Evolutionary conservation across 2,797 vertebrate genomes (phyloP), one percentile per base, ranked within the genome.

Genomic region (Dipus sagitta): DNA sequence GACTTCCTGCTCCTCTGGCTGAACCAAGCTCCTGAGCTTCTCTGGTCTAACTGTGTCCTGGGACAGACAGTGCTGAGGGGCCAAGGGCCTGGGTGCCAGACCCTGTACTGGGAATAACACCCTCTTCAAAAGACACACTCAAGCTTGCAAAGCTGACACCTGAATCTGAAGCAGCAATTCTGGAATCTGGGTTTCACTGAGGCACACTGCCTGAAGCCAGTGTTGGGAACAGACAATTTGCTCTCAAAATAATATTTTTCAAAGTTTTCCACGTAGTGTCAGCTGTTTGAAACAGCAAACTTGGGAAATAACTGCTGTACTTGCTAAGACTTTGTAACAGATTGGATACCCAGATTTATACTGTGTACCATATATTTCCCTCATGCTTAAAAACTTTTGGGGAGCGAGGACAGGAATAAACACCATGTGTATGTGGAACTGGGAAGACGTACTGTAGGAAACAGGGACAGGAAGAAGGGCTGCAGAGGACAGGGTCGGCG

Each of bases 261-360:
- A 97, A 95, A 96, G 96, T 88, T 97, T 92, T 97, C 92, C 91
- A 97, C 42, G 77, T 79, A 76, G 90, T 93, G 67, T 26, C 88
- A 95, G 89, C 95, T 96, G 83, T 97, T 91, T 96, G 84, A 96
- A 96, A 97, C 91, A 91, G 97, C 96, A 96, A 93, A 87, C 83
- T 93, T 93, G 92, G 92, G 82, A 90, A 81, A 32, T 95, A 76
- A 88, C 28, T 84, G 80, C 21, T 86, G 30, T 88, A 67, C 94
- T 75, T 92, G 76, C 71, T 93, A 94, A 54, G 65, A 88, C n/a
- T 93, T 88, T 76, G 20, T 68, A 90, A 95, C 86, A 91, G 70
- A 92, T 0, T 80, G 78, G 91, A 85, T 78, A 62, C 74, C 86
- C 20, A 86, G 80, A 95, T 68, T 95, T 93, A 79, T 15, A 86